These are phyloP conservation scores for Rhamphomyia laevipes DNA, from an alignment of 2,888 invertebrate genomes.

Conservation along the genomic window DNA sequence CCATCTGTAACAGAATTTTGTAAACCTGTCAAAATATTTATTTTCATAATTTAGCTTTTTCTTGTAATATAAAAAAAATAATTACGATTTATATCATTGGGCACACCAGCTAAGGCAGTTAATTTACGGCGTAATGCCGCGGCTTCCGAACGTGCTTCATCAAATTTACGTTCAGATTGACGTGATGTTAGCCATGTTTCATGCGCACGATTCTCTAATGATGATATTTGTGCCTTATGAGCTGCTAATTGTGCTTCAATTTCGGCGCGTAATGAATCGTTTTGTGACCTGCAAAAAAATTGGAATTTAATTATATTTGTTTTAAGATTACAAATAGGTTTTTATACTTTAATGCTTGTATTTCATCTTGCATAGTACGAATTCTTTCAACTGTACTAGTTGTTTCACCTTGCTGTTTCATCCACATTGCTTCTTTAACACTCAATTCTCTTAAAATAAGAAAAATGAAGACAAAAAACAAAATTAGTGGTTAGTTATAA, in stretches of 20 bases:
- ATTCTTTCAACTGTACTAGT: constrained; percentile 68
- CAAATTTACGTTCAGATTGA: constrained; percentile 68
- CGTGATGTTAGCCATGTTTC: constrained; percentile 76
- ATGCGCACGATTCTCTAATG: constrained; percentile 72
- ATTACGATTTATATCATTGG: constrained; percentile 21
- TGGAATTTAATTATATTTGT: not conserved
- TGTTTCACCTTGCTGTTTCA: constrained; percentile 71
- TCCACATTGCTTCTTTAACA: constrained; percentile 62
- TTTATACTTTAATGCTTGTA: constrained; percentile 63
- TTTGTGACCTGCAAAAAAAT: constrained; percentile 38
- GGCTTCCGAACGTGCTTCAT: constrained; percentile 65
- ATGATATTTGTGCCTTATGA: constrained; percentile 56
- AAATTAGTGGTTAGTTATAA: not conserved
- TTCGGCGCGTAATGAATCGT: constrained; percentile 61
- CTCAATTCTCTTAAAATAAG: constrained; percentile 52
- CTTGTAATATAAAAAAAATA: not conserved
- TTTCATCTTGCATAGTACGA: constrained; percentile 64
- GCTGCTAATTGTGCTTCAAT: constrained; percentile 71
- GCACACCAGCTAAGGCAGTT: constrained; percentile 29
- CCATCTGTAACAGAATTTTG: constrained; percentile 14
- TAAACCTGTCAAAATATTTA: constrained; percentile 4
- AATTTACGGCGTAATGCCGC: constrained; percentile 52
- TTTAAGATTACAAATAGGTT: too few species aligned
- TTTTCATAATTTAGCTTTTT: not conserved
- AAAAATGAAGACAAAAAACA: constrained; percentile 3